Percentiles rank a stretch among this genome's conserved stretches.
Conservation (phyloP, 2,113 vertebrate species). For the Catharus fuscescens region DNA sequence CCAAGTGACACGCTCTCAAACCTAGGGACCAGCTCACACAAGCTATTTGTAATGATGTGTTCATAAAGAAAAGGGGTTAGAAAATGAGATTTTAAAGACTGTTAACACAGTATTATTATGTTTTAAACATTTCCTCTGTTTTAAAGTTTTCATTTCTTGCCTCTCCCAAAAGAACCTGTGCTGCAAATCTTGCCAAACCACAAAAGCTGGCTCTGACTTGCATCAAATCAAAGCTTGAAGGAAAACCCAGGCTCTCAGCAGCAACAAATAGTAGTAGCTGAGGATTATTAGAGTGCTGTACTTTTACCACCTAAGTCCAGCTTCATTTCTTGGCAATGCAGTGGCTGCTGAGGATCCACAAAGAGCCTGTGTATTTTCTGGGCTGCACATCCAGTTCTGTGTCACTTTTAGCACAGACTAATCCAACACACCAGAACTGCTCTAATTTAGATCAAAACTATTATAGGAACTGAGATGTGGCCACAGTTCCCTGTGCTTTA, state of each 20-base stretch:
- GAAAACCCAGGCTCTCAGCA: constrained; percentile 25
- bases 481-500: background rate
- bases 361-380: background rate
- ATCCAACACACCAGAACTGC: background rate
- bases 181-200: constrained; percentile 49
- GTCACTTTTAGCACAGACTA: background rate
- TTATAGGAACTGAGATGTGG: background rate
- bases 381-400: background rate
- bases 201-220: constrained; percentile 65
- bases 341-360: background rate
- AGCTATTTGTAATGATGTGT: background rate
- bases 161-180: constrained; percentile 50
- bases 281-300: background rate
- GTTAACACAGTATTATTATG: constrained; percentile 18
- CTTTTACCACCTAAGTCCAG: background rate
- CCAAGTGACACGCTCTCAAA: background rate
- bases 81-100: constrained; percentile 41
- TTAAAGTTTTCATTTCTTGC: constrained; percentile 48
- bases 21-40: background rate
- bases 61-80: background rate
- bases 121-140: constrained; percentile 52
- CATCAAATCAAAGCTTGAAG: constrained; percentile 30
- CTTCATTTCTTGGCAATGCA: background rate
- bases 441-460: background rate
- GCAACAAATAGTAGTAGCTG: constrained; percentile 37